Evolutionary conservation across 2,797 vertebrate species (phyloP), one percentile per base, ranked within the genome.

Genomic region (Gila robusta): DNA sequence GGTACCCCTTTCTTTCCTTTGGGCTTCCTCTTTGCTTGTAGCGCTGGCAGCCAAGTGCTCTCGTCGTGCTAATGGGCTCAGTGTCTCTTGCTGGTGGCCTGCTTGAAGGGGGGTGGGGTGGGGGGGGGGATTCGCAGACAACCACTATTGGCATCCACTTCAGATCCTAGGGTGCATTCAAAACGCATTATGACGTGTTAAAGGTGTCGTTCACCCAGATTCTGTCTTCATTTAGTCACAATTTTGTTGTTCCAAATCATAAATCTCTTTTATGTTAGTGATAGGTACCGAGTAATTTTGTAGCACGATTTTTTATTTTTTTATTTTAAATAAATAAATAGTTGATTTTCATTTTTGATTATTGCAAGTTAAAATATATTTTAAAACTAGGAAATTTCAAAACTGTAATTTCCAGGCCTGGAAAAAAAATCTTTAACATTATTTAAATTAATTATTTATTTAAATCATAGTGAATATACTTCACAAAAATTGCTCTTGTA

Each of bases 1-100:
- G 98, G 98, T 99, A 98, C 94, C 88, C 81, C 93, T 95, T 95
- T 96, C 94, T 94, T 94, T 95, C 95, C 41, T 87, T 96, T 91
- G 93, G 94, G 94, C 88, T 95, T 92, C 93, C 81, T 89, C 87
- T 95, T 94, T 87, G 96, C 96, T 95, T 92, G 90, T 82, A 83
- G 89, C 74, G 85, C 89, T 89, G 90, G 88, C 90, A 85, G 82
- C 87, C 79, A 84, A 81, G 80, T 90, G 87, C 87, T 89, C 83
- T 88, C 78, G 74, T 82, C 77, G 85, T 89, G 86, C 90, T 89
- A 87, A 89, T 90, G 54, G 85, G 88, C 88, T 91, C 82, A 79
- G 84, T 87, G 87, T 90, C 52, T 89, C 84, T 85, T 71, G 88
- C 89, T 87, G 79, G 87, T 72, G 66, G 87, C 62, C 88, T 89